Percentiles rank a stretch among this genome's conserved stretches.
phyloP scores from a whole-genome alignment of 1,140 invertebrate species.

The Dendrolimus punctatus region DNA sequence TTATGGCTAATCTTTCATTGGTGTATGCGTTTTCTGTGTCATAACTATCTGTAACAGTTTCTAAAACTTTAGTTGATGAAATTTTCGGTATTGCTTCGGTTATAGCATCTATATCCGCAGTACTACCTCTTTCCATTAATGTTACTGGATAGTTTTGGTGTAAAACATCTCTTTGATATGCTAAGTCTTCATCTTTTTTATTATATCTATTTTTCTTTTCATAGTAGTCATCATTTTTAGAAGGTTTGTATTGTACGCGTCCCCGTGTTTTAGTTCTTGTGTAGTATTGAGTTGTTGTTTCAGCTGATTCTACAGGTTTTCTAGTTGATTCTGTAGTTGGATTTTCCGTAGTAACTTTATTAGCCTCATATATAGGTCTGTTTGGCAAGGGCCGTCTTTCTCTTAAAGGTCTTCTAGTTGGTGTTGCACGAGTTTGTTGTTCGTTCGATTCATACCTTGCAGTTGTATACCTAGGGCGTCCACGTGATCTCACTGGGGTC shows the following conservation, averaged over 20 bases:
- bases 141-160: slow-evolving; percentile 75
- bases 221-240: slow-evolving; percentile 46
- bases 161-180: slow-evolving; percentile 74
- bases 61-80: slow-evolving; percentile 26
- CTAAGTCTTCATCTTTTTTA: slow-evolving; percentile 58
- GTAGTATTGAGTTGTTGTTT: slow-evolving; percentile 42
- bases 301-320: slow-evolving; percentile 48
- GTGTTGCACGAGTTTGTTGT: slow-evolving; percentile 41
- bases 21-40: slow-evolving; percentile 61
- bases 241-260: slow-evolving; percentile 51
- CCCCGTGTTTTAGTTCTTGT: slow-evolving; percentile 51
- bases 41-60: slow-evolving; percentile 26
- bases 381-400: slow-evolving; percentile 58
- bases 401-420: slow-evolving; percentile 59
- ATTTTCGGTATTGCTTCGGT: slow-evolving; percentile 49
- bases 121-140: slow-evolving; percentile 60
- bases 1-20: slow-evolving; percentile 45
- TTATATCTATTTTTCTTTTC: slow-evolving; percentile 46
- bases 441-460: slow-evolving; percentile 48
- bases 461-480: slow-evolving; percentile 55
- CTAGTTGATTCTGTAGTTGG: slow-evolving; percentile 45
- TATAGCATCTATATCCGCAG: slow-evolving; percentile 59
- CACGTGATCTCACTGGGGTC: slow-evolving; percentile 52
- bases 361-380: slow-evolving; percentile 55
- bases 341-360: slow-evolving; percentile 67